Evolutionary conservation across 2,888 invertebrate species (phyloP), one percentile per base, ranked within the genome.

Genomic region (Nasonovia ribisnigri): DNA sequence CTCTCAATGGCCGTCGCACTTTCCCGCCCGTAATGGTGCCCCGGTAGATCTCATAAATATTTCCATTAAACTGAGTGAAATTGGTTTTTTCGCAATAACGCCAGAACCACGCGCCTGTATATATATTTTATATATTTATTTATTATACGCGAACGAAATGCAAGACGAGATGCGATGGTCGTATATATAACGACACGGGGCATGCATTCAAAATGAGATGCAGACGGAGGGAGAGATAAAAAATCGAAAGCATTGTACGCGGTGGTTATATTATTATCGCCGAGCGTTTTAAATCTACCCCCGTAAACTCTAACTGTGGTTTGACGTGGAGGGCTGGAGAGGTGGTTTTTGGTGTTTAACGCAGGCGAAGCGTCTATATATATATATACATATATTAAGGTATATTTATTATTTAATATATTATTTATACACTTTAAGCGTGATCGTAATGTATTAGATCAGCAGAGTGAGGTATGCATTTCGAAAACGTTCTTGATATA

Each of bases 31-130:
- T 90, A 93, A 93, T 90, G 93, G 93, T 36, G 77, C 86, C 60
- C 90, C 86, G 93, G 93, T 84, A 90, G 93, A 93, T 93, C 93
- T 93, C 93, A 93, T 93, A 93, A 93, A 93, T 93, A 93, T 93
- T 93, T 93, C 93, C 93, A 93, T 93, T 93, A 93, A 93, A 93
- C 93, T 42, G 90, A 90, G 93, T 93, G 93, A 93, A 93, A 93
- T 93, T 93, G 93, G 93, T 93, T 93, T 93, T 87, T 92, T 87
- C 29, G 90, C 93, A 90, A 93, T 90, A 93, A 93, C 90, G 93
- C 86, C 90, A 60, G 86, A 93, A 93, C 67, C 42, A 20, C 84
- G 36, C 46, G 46, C 84, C 42, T 11, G 26, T 51, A 77, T 42
- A 67, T n/a, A 67, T n/a, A 46, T 77, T 36, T n/a, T 84, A 90